A percentile compares a stretch with the other conserved stretches of the same genome.
These are phyloP conservation scores for Ceratitis capitata DNA, from an alignment of 1,140 invertebrate genomes.

Conservation along the genomic window DNA sequence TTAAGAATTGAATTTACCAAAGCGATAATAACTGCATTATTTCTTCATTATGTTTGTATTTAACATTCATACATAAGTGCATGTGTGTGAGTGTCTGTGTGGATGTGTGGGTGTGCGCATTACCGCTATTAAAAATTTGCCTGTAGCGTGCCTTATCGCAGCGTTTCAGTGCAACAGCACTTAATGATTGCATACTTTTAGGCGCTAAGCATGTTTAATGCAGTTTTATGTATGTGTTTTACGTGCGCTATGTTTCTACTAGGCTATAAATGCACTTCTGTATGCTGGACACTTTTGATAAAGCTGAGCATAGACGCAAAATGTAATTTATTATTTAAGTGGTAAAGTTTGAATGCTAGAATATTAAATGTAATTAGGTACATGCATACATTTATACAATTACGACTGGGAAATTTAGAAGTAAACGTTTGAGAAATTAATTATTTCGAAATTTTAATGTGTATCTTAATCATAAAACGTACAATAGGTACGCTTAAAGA, in stretches of 20 bases:
- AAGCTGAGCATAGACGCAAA: not conserved
- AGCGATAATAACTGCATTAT: not conserved
- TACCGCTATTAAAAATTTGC: not conserved
- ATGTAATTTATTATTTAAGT: not conserved
- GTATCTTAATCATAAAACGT: too few species aligned
- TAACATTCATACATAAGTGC: not conserved
- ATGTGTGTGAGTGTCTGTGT: not conserved
- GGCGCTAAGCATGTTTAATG: not conserved
- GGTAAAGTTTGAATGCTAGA: not conserved
- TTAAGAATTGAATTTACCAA: not conserved
- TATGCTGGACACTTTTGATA: not conserved
- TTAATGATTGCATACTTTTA: not conserved
- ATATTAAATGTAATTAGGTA: not conserved
- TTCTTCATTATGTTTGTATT: not conserved
- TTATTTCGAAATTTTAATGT: too few species aligned
- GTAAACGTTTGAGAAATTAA: too few species aligned
- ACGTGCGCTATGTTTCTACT: not conserved
- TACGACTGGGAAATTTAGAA: too few species aligned
- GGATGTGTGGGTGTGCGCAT: not conserved
- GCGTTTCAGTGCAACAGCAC: not conserved
- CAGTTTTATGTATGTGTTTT: not conserved
- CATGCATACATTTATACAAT: too few species aligned
- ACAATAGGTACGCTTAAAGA: too few species aligned
- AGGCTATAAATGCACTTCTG: not conserved
- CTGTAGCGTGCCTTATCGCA: not conserved